Percentiles rank a stretch among this genome's conserved stretches.
These are phyloP conservation scores for Caradrina clavipalpis DNA, from an alignment of 2,888 invertebrate genomes.

Conservation along the genomic window DNA sequence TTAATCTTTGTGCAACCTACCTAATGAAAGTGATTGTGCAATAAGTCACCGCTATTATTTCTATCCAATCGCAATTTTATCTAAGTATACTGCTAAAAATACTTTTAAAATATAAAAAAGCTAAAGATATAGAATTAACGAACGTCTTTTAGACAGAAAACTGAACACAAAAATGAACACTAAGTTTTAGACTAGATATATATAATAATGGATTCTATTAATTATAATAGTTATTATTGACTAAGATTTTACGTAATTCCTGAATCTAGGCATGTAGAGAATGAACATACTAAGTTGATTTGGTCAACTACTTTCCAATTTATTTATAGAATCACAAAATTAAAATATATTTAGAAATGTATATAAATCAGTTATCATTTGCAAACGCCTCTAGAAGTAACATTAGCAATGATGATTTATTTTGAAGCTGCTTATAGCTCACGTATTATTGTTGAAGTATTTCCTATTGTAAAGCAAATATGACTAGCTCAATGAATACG, in stretches of 20 bases:
- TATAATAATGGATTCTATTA: neutral
- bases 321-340: too few species aligned
- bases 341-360: neutral
- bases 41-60: neutral
- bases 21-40: constrained; percentile 22
- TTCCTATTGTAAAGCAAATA: neutral
- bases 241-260: neutral
- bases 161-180: neutral
- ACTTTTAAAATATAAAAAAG: neutral
- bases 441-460: neutral
- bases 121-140: too few species aligned
- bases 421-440: too few species aligned
- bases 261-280: neutral
- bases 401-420: constrained; percentile 1
- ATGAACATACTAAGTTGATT: neutral
- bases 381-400: constrained; percentile 11
- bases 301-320: too few species aligned
- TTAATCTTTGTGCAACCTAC: constrained; percentile 30
- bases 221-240: constrained; percentile 4
- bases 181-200: neutral
- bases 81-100: neutral
- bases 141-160: constrained; percentile 11
- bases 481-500: neutral
- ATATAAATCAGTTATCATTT: too few species aligned
- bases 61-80: too few species aligned